Conservation (phyloP, 1,140 invertebrate species). For the Proctacanthus coquilletti region DNA sequence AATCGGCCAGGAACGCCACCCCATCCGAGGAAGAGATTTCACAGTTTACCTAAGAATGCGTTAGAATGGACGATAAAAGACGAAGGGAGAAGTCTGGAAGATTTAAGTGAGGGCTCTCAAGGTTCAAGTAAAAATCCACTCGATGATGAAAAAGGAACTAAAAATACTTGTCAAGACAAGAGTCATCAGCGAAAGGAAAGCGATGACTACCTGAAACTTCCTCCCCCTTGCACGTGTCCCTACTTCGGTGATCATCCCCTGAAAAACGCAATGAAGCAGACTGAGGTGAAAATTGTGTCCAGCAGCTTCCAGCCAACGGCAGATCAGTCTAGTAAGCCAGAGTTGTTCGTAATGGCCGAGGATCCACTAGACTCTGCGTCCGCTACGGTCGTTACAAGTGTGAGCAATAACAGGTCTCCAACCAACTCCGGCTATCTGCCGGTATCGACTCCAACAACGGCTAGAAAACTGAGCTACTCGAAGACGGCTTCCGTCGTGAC, state of each 20-base stretch:
- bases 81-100: too few relatives aligned
- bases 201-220: slow-evolving; percentile 37
- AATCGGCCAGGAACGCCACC: slow-evolving; percentile 11
- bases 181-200: not conserved
- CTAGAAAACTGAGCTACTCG: slow-evolving; percentile 23
- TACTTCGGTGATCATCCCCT: slow-evolving; percentile 51
- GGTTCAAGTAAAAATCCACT: too few relatives aligned
- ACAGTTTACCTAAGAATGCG: slow-evolving; percentile 23
- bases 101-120: too few relatives aligned
- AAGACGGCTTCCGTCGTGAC: slow-evolving; percentile 37
- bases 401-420: slow-evolving; percentile 12
- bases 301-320: slow-evolving; percentile 18
- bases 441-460: slow-evolving; percentile 17
- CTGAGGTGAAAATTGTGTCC: slow-evolving; percentile 39
- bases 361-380: too few relatives aligned
- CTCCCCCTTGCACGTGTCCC: slow-evolving; percentile 59
- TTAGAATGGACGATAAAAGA: slow-evolving; percentile 6
- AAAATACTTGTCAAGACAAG: not conserved
- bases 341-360: too few relatives aligned
- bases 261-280: slow-evolving; percentile 23
- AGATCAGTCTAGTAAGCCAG: too few relatives aligned
- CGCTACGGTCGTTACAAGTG: slow-evolving; percentile 2
- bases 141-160: too few relatives aligned
- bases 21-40: slow-evolving; percentile 16
- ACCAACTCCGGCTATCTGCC: slow-evolving; percentile 12